Evolutionary conservation across 2,113 vertebrate genomes (phyloP), one percentile per base, ranked within the genome.

Genomic region (Protomyctophum bolini): DNA sequence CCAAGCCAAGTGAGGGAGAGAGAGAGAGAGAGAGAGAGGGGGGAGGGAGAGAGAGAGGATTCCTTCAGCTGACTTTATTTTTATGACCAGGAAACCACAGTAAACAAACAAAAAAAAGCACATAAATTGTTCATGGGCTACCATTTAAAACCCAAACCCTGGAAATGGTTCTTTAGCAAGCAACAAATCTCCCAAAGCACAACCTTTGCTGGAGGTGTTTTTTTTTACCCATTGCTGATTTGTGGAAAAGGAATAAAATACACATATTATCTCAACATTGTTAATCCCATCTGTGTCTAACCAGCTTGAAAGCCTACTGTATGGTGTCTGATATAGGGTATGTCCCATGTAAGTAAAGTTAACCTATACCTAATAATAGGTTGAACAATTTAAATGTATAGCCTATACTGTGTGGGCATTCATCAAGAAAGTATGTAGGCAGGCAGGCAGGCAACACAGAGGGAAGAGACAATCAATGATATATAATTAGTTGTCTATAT

Each of bases 21-120:
- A 63, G 57, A 63, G 58, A 62, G 72, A 14, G 29, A 6, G 63
- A 2, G 48, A 28, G 63, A 5, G 75, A 54, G 47, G 29, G 33
- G 63, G 7, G 48, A 28, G 63, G 6, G 75, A 54, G 63, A 57
- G 69, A 12, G 73, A 68, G 68, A 63, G 66, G 51, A 63, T 79
- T 86, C 68, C 68, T 87, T 89, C 75, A 84, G 80, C 86, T 86
- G 79, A 83, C 87, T 87, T 92, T 87, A 90, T 88, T 91, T 92
- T 92, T 91, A 93, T 88, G 88, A 82, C 72, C 75, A 59, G 83
- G 82, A 92, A 91, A 94, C 92, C 91, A 81, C 91, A 92, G 91
- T 91, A 92, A 91, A 92, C 91, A 93, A 92, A 93, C 90, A 93
- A 80, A 89, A 41, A 41, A 86, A 90, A 81, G 78, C 84, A 88